Conservation (phyloP, 2,888 invertebrate species). For the Sturmia bella region DNA sequence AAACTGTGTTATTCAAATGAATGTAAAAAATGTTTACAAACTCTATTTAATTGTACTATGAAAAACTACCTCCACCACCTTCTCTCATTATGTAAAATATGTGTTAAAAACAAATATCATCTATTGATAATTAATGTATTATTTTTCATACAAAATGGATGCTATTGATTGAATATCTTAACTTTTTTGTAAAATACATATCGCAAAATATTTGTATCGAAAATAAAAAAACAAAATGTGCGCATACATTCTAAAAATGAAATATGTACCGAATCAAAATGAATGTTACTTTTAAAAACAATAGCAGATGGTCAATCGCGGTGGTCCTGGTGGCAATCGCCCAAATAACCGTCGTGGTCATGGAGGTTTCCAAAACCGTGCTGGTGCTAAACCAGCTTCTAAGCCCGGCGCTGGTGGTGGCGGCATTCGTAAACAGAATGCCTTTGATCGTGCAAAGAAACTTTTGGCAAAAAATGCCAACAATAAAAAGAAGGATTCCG, state of each 20-base stretch:
- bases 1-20: conserved; percentile 35
- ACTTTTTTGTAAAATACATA: conserved; percentile 26
- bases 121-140: conserved; percentile 25
- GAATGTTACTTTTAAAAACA: conserved; percentile 50
- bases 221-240: conserved; percentile 17
- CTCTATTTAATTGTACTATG: conserved; percentile 40
- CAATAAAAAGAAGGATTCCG: conserved; percentile 82
- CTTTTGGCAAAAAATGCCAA: conserved; percentile 83
- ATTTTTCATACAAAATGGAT: conserved; percentile 43
- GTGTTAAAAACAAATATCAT: conserved; percentile 46
- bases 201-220: conserved; percentile 14
- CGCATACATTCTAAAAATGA: conserved; percentile 37
- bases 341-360: conserved; percentile 77
- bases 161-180: conserved; percentile 14
- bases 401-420: conserved; percentile 80
- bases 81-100: conserved; percentile 50
- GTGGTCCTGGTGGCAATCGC: conserved; percentile 80
- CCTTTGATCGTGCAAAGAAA: conserved; percentile 83
- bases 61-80: conserved; percentile 37
- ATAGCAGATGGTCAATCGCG: conserved; percentile 82
- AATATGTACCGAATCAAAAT: conserved; percentile 27
- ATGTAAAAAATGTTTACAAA: conserved; percentile 50
- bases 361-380: conserved; percentile 82
- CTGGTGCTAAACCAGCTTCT: conserved; percentile 80
- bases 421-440: conserved; percentile 83